Evolutionary conservation across 2,888 invertebrate genomes (phyloP).

Genomic region (Endotricha flammealis): DNA sequence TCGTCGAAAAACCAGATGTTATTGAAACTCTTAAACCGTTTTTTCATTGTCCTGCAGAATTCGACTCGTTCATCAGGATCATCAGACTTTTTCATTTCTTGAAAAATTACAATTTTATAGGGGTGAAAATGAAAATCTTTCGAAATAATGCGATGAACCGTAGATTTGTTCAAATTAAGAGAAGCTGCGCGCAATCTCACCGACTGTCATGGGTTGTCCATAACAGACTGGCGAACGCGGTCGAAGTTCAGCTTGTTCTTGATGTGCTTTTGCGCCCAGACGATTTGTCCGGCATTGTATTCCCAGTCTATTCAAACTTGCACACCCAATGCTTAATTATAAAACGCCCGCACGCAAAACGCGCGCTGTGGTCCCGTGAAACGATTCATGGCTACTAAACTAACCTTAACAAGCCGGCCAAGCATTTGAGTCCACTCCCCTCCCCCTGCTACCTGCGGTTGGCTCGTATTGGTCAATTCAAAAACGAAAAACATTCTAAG

Average conservation of each 20-base stretch:
- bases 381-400: conserved; percentile 13
- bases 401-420: conserved; percentile 13
- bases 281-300: conserved; percentile 24
- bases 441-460: conserved; percentile 14
- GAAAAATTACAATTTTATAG: too few relatives aligned
- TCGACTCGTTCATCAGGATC: too few relatives aligned
- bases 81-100: too few relatives aligned
- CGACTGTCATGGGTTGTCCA: too few relatives aligned
- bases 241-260: conserved; percentile 25
- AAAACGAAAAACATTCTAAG: background rate
- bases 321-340: conserved; percentile 21
- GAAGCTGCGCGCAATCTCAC: too few relatives aligned
- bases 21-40: too few relatives aligned
- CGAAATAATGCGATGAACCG: too few relatives aligned
- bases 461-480: conserved; percentile 10
- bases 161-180: too few relatives aligned
- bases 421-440: conserved; percentile 13
- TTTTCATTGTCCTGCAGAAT: too few relatives aligned
- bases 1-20: too few relatives aligned
- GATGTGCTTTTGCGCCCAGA: conserved; percentile 25
- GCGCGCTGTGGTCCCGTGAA: conserved; percentile 18
- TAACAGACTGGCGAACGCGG: conserved; percentile 25
- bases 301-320: conserved; percentile 28
- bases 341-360: conserved; percentile 24
- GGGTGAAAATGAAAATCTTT: too few relatives aligned